Conservation (phyloP, 1,140 invertebrate genomes). For the Bombyx mandarina region DNA sequence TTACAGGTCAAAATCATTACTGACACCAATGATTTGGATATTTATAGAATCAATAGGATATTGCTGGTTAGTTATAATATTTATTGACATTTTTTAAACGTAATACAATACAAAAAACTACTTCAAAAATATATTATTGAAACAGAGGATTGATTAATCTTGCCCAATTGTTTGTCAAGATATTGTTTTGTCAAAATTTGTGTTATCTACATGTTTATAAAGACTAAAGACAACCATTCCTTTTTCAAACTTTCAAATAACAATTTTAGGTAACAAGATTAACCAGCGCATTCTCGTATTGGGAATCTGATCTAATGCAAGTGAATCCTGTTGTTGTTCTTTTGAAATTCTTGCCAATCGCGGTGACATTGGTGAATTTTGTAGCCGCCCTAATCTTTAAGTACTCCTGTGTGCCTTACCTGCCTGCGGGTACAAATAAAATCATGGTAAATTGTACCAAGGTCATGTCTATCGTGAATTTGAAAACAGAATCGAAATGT, state of each 20-base stretch:
- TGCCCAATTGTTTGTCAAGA: too few relatives aligned
- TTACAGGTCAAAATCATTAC: slow-evolving; percentile 51
- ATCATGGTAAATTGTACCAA: slow-evolving; percentile 38
- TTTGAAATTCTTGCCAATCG: slow-evolving; percentile 49
- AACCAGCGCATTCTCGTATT: slow-evolving; percentile 43
- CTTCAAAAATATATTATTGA: too few relatives aligned
- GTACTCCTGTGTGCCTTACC: slow-evolving; percentile 33
- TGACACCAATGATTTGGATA: slow-evolving; percentile 36
- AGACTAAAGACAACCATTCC: too few relatives aligned
- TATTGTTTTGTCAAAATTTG: too few relatives aligned
- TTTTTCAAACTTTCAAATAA: too few relatives aligned
- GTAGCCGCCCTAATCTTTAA: slow-evolving; percentile 40
- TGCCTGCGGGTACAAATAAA: slow-evolving; percentile 12
- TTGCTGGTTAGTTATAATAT: slow-evolving; percentile 29
- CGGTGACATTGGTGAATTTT: slow-evolving; percentile 42
- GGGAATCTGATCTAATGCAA: slow-evolving; percentile 54
- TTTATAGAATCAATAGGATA: slow-evolving; percentile 49
- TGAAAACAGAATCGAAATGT: too few relatives aligned
- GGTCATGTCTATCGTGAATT: slow-evolving; percentile 7
- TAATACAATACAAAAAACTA: too few relatives aligned
- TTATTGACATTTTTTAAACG: too few relatives aligned
- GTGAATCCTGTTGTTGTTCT: slow-evolving; percentile 41
- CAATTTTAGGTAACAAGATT: slow-evolving; percentile 43
- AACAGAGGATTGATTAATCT: too few relatives aligned
- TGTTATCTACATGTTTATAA: too few relatives aligned